Conservation (phyloP, 2,113 vertebrate species). For the Cynopterus brachyotis region DNA sequence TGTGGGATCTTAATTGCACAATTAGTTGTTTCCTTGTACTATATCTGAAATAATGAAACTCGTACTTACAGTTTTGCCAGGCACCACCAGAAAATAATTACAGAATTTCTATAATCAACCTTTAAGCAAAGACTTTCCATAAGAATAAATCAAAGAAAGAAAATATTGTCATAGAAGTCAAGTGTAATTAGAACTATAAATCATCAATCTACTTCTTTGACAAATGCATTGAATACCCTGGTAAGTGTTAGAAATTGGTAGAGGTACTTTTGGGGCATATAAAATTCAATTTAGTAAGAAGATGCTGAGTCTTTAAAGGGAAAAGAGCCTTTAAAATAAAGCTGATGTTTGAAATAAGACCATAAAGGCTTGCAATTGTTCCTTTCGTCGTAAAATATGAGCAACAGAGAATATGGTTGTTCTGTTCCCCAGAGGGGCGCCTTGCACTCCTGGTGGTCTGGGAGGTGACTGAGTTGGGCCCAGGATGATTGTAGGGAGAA, state of each 20-base stretch:
- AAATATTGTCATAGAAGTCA: neutral
- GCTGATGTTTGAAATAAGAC: neutral
- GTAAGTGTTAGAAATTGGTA: neutral
- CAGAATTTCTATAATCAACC: neutral
- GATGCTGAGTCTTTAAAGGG: neutral
- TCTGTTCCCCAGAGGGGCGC: neutral
- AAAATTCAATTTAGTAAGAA: neutral
- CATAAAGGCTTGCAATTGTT: neutral
- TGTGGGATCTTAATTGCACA: neutral
- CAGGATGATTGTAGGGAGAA: neutral
- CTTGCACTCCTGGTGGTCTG: neutral
- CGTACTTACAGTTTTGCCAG: conserved; percentile 1
- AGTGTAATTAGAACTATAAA: neutral
- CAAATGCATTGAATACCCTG: neutral
- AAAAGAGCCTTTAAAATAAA: neutral
- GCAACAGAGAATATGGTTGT: neutral
- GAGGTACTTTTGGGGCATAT: neutral
- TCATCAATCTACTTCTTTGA: neutral
- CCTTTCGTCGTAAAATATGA: neutral
- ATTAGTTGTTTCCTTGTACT: neutral
- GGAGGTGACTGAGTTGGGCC: neutral
- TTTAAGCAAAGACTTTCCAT: neutral
- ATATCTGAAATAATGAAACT: neutral
- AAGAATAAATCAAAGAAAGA: neutral
- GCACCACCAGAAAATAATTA: neutral